Base-by-base conservation (phyloP, 2,888 invertebrate species). In the Lasioglossum morio region DNA sequence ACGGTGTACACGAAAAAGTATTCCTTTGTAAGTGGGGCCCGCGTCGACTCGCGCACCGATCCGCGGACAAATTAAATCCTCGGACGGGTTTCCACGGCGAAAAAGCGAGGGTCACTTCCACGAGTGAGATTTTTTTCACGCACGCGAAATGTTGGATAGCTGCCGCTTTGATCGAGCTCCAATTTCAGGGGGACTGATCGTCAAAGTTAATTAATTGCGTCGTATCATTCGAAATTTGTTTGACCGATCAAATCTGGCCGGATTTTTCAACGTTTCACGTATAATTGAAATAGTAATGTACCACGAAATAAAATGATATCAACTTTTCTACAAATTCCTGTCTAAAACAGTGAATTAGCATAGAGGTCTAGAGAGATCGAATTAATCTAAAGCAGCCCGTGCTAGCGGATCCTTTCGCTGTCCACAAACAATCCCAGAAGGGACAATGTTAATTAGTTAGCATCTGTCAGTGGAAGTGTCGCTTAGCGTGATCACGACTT, bases 391-490 rank as follows among this genome's bases (percentile, higher is more conserved):
- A 63, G 60, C 60, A 63, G 27, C 16, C 60, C 57, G n/a, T n/a
- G n/a, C 57, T 12, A 10, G 27, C 48, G 27, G 30, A 63, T 63
- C 60, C 27, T 63, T 30, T 30, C 30, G 27, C 60, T 63, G 60
- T 63, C 60, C 60, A 16, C 60, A 27, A 63, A 63, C 60, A 48
- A 43, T 77, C 30, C 30, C 66, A 66, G 48, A 63, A 30, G 63
- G 60, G 57, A 46, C 48, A 63, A 2, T 2, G 30, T 40, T 48
- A 46, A 46, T 23, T 63, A 46, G 60, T 66, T 30, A 66, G 66
- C 0, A 72, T 77, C 72, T 16, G 48, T 27, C 79, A 23, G 70
- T 81, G 86, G 81, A 84, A 46, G 79, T 72, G 57, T 66, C 73
- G 73, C 82, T 81, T 63, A 63, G 60, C 60, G 12, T 12, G 5